Conservation (phyloP, 2,113 vertebrate genomes). For the Grammomys dolichurus region DNA sequence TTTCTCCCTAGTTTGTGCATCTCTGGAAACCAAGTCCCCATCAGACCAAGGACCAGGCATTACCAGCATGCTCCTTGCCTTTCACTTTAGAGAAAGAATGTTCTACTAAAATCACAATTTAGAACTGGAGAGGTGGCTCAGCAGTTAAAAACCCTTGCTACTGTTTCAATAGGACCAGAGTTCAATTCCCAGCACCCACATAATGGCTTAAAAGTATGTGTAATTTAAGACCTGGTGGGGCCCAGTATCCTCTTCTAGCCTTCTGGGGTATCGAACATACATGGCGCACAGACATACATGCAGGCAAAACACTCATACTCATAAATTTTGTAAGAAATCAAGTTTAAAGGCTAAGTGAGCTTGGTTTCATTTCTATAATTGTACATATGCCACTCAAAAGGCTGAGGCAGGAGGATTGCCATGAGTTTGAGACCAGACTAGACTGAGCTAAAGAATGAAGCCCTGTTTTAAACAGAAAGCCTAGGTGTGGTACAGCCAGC, state of each 20-base stretch:
- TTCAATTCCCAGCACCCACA: background rate
- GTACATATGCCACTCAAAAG: background rate
- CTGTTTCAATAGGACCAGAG: background rate
- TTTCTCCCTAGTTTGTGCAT: background rate
- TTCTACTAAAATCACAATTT: background rate
- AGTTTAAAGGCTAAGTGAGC: background rate
- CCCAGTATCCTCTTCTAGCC: background rate
- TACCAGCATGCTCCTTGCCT: background rate
- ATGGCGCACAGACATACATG: background rate
- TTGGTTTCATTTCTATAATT: background rate
- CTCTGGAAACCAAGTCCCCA: background rate
- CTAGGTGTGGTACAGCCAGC: background rate
- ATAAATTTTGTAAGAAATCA: background rate
- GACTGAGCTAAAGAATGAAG: background rate
- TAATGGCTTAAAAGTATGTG: background rate
- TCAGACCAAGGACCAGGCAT: background rate
- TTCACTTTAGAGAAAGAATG: background rate
- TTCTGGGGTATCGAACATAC: background rate
- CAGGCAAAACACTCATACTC: background rate
- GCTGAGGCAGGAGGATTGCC: background rate
- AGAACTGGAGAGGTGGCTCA: background rate
- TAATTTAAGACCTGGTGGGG: background rate
- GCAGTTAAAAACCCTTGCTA: background rate
- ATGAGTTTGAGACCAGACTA: background rate
- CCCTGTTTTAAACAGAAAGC: background rate